phyloP scores from a whole-genome alignment of 2,797 vertebrate genomes.

The Morus bassanus region DNA sequence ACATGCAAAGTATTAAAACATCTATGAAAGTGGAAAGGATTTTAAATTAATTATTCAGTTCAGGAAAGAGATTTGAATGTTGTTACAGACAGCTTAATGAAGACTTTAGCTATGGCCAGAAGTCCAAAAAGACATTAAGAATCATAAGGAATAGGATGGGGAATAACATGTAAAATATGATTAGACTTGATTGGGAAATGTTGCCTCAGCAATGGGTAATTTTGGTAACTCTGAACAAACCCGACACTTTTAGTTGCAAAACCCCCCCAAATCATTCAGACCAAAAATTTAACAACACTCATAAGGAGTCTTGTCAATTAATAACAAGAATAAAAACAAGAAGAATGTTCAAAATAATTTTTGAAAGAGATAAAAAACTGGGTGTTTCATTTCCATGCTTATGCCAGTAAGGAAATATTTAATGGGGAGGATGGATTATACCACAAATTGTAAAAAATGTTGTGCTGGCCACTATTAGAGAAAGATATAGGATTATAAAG shows the following conservation, averaged over 20 bases:
- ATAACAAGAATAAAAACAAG: background rate
- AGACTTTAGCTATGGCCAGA: background rate
- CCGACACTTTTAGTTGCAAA: background rate
- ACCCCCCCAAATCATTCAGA: fast-evolving
- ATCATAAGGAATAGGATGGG: background rate
- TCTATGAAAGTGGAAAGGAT: background rate
- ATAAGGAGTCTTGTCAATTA: background rate
- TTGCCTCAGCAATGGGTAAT: background rate
- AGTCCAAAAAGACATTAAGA: slow-evolving; percentile 1
- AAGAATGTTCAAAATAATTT: background rate
- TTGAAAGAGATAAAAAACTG: background rate
- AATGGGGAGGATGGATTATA: background rate
- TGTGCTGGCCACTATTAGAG: background rate
- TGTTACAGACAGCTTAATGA: slow-evolving; percentile 26
- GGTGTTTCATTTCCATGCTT: background rate
- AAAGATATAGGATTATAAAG: background rate
- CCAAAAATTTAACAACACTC: background rate
- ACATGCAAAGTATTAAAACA: background rate
- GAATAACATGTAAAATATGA: background rate
- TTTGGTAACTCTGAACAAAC: background rate
- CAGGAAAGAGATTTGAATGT: background rate
- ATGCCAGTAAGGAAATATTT: background rate
- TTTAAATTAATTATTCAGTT: slow-evolving; percentile 31
- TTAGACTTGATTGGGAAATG: background rate
- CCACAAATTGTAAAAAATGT: background rate